Evolutionary conservation across 2,888 invertebrate genomes (phyloP).

Genomic region (Drosophila merina): DNA sequence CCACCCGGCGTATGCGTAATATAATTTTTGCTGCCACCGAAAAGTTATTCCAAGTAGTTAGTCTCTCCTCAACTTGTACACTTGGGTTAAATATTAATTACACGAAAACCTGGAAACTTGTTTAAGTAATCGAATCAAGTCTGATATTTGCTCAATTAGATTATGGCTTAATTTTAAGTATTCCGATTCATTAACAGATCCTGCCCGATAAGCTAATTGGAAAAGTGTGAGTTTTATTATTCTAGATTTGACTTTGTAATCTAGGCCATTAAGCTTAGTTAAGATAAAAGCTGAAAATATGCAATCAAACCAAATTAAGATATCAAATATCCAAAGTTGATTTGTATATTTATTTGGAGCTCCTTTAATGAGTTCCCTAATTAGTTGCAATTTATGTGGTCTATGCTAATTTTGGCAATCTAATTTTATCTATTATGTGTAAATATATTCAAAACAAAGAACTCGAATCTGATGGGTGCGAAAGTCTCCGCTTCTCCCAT

Average conservation of each 20-base stretch:
- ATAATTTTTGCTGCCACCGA: slow-evolving; percentile 12
- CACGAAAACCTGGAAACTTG: slow-evolving; percentile 1
- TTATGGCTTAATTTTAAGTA: background rate
- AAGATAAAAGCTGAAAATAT: background rate
- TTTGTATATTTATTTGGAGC: background rate
- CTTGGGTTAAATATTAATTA: slow-evolving; percentile 37
- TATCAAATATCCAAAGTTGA: background rate
- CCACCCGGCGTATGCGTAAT: slow-evolving; percentile 40
- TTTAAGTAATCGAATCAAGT: slow-evolving; percentile 8
- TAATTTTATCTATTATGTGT: slow-evolving; percentile 53
- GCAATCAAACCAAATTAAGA: background rate
- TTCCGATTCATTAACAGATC: background rate
- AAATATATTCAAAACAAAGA: background rate
- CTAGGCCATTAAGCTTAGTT: background rate
- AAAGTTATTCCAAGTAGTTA: slow-evolving; percentile 38
- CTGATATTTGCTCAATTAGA: background rate
- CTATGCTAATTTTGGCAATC: slow-evolving; percentile 57
- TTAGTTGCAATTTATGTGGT: slow-evolving; percentile 14
- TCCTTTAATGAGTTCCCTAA: slow-evolving; percentile 15
- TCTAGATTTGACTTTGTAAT: background rate
- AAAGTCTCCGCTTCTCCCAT: slow-evolving; percentile 2
- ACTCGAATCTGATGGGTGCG: background rate
- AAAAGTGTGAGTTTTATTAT: slow-evolving; percentile 4
- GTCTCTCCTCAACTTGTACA: slow-evolving; percentile 13
- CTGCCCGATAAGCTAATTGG: background rate